These are phyloP conservation scores for Thecophora atra DNA, from an alignment of 2,888 invertebrate species.

Conservation along the genomic window DNA sequence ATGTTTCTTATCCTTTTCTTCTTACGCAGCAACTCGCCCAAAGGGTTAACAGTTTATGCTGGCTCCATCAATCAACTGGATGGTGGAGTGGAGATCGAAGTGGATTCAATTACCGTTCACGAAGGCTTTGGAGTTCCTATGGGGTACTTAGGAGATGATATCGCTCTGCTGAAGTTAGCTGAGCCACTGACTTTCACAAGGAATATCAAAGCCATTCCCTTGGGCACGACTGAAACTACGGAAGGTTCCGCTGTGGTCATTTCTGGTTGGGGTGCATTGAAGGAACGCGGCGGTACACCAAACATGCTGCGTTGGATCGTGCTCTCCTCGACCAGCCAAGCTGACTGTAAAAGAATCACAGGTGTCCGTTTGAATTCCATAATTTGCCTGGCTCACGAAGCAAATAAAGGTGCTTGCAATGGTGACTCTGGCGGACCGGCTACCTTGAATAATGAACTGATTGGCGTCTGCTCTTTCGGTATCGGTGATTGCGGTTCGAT, in stretches of 20 bases:
- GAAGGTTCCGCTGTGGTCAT: conserved; percentile 45
- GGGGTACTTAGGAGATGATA: conserved; percentile 42
- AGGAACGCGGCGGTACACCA: conserved; percentile 47
- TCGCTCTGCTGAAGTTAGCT: conserved; percentile 48
- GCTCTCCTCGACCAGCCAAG: conserved; percentile 47
- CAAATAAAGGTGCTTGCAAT: conserved; percentile 56
- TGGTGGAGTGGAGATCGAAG: conserved; percentile 52
- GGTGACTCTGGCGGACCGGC: conserved; percentile 65
- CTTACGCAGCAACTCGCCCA: conserved; percentile 42
- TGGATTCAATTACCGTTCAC: conserved; percentile 48
- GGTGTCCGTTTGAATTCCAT: conserved; percentile 43
- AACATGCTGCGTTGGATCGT: conserved; percentile 51
- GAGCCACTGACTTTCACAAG: conserved; percentile 44
- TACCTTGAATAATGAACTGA: conserved; percentile 50
- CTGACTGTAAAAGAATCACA: conserved; percentile 48
- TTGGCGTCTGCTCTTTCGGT: conserved; percentile 59
- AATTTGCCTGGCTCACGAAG: conserved; percentile 51
- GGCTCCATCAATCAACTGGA: conserved; percentile 52
- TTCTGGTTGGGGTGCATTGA: conserved; percentile 53
- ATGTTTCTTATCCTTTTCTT: too few relatives aligned
- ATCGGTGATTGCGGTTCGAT: conserved; percentile 53
- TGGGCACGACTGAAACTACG: conserved; percentile 45
- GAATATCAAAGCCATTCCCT: conserved; percentile 46
- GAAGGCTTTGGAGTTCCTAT: conserved; percentile 47
- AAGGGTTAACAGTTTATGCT: conserved; percentile 51